Conservation (phyloP, 2,888 invertebrate genomes). For the Chironomus tentans region DNA sequence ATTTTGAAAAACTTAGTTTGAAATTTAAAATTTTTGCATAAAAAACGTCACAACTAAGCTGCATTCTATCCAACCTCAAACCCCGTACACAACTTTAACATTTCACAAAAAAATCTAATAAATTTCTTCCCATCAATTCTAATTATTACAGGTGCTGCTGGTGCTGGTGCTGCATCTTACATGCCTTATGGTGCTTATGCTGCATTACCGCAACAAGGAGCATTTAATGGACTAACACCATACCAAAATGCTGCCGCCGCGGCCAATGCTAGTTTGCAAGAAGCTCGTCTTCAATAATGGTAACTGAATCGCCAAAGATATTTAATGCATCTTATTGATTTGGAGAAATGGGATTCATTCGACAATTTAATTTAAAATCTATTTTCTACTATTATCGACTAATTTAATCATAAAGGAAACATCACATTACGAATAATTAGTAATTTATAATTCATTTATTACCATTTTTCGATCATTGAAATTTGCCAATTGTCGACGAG, state of each 20-base stretch:
- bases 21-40: too few relatives aligned
- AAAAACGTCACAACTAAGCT: too few relatives aligned
- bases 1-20: too few relatives aligned
- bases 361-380: not conserved
- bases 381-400: not conserved
- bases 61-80: too few relatives aligned
- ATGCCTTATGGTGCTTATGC: constrained; percentile 31
- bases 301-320: constrained; percentile 10
- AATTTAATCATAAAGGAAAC: not conserved
- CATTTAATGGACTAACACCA: constrained; percentile 30
- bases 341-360: not conserved
- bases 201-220: constrained; percentile 31
- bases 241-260: constrained; percentile 30
- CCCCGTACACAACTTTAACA: not conserved
- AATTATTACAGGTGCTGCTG: not conserved
- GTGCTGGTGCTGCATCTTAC: constrained; percentile 31
- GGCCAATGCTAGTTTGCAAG: constrained; percentile 32
- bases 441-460: not conserved
- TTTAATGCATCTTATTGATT: not conserved
- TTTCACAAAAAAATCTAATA: not conserved
- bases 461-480: not conserved
- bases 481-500: not conserved
- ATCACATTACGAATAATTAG: not conserved
- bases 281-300: constrained; percentile 33
- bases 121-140: not conserved